Evolutionary conservation across 2,797 vertebrate genomes (phyloP), one percentile per base, ranked within the genome.

Genomic region (Dermochelys coriacea): DNA sequence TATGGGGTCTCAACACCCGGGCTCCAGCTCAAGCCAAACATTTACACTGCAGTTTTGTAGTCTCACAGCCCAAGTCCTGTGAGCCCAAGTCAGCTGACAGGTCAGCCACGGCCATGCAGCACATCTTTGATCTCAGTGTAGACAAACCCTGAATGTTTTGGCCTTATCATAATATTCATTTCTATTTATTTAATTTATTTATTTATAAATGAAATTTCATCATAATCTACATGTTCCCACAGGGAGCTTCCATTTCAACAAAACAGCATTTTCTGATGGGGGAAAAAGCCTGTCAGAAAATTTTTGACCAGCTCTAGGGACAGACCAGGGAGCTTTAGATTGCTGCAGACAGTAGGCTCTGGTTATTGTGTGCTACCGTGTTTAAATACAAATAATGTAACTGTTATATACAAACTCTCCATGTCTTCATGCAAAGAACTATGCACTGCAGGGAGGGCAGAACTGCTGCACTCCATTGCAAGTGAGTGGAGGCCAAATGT

Each of bases 261-360:
- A 78, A 74, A 74, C 55, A 84, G 54, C 68, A 37, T 68, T 95
- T 95, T 94, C 64, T 84, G 90, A 91, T 75, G 12, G 45, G 45
- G 49, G 87, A 82, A 96, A 50, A 9, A 41, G 9, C 86, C 10
- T 75, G 78, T 92, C 29, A 87, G 25, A 75, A 93, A 85, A 57
- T 5, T 3, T 57, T 88, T 86, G 74, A 29, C 41, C 52, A 83
- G 52, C 12, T 27, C 11, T 47, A 84, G 25, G n/a, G 84, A 41
- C 8, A 89, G n/a, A 49, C 1, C 45, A 31, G 19, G 25, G 55
- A 86, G 10, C 14, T 71, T 41, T 37, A 41, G 64, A 71, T 41
- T 90, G 27, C 50, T 84, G 82, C 57, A 68, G 74, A 25, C 9
- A 82, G 14, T 59, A 54, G 85, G 68, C 12, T 25, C 83, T 45